These are phyloP conservation scores for Sphecodes monilicornis DNA, from an alignment of 2,888 invertebrate species.

Conservation along the genomic window DNA sequence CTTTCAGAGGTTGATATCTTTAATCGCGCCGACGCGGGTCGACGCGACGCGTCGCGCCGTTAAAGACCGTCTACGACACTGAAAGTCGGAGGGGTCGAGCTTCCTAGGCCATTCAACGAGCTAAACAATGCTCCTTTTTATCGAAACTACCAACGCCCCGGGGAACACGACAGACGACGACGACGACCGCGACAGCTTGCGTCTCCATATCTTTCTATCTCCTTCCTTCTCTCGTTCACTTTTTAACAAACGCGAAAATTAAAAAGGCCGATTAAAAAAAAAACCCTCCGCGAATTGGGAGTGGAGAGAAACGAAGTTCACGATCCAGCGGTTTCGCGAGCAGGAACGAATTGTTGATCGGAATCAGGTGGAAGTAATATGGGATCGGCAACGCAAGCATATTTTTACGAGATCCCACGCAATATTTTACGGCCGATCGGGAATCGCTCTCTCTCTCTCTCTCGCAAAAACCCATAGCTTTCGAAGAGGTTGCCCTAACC, in stretches of 20 bases:
- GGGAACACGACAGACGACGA: not conserved
- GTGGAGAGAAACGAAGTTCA: not conserved
- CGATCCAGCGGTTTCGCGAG: not conserved
- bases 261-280: not conserved
- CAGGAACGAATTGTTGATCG: not conserved
- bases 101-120: slow-evolving; percentile 39
- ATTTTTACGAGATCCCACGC: slow-evolving; percentile 40
- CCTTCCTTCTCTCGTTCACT: not conserved
- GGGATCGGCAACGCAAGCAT: not conserved
- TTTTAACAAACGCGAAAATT: not conserved
- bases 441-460: slow-evolving; percentile 15
- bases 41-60: not conserved
- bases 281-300: not conserved
- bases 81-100: slow-evolving; percentile 45
- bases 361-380: not conserved
- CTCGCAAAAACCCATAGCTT: not conserved
- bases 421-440: slow-evolving; percentile 56
- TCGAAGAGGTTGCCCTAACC: not conserved
- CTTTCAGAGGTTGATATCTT: slow-evolving; percentile 63
- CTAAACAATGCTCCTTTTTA: slow-evolving; percentile 45
- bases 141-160: slow-evolving; percentile 9
- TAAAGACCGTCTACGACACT: slow-evolving; percentile 54
- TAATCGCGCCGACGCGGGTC: slow-evolving; percentile 51
- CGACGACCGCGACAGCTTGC: not conserved
- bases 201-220: not conserved